These are phyloP conservation scores for Temnothorax unifasciatus DNA, from an alignment of 2,888 invertebrate genomes.

Conservation along the genomic window DNA sequence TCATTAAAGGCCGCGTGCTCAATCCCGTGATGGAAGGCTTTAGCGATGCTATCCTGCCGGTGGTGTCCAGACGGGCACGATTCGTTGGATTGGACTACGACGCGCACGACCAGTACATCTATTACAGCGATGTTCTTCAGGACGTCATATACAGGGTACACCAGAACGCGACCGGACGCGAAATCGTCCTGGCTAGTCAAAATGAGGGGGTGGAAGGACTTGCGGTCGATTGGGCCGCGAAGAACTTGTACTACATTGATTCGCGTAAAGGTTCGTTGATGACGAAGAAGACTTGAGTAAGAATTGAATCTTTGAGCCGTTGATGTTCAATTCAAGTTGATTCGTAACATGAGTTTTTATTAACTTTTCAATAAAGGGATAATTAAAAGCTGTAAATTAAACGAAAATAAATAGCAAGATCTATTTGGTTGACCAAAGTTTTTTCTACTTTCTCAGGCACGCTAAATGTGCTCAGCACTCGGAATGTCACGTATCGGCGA, in stretches of 20 bases:
- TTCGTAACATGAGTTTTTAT: neutral
- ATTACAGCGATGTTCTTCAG: slow-evolving; percentile 98
- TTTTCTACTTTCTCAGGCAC: slow-evolving; percentile 86
- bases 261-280: slow-evolving; percentile 91
- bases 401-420: neutral
- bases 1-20: slow-evolving; percentile 97
- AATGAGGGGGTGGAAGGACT: slow-evolving; percentile 99
- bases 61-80: slow-evolving; percentile 95
- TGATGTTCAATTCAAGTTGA: neutral
- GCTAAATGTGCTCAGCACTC: slow-evolving; percentile 95
- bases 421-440: neutral
- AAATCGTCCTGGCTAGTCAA: slow-evolving; percentile 97
- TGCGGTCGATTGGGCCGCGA: slow-evolving; percentile 98
- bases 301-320: neutral
- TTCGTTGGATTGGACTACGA: slow-evolving; percentile 99
- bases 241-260: slow-evolving; percentile 98
- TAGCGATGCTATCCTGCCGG: slow-evolving; percentile 97
- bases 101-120: slow-evolving; percentile 95
- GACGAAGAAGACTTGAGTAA: too few relatives aligned
- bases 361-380: neutral
- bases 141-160: slow-evolving; percentile 96
- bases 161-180: slow-evolving; percentile 92
- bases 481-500: slow-evolving; percentile 94
- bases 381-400: neutral
- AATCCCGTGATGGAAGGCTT: slow-evolving; percentile 96